Evolutionary conservation across 2,797 vertebrate species (phyloP).

Genomic region (Diglossa cyanea): DNA sequence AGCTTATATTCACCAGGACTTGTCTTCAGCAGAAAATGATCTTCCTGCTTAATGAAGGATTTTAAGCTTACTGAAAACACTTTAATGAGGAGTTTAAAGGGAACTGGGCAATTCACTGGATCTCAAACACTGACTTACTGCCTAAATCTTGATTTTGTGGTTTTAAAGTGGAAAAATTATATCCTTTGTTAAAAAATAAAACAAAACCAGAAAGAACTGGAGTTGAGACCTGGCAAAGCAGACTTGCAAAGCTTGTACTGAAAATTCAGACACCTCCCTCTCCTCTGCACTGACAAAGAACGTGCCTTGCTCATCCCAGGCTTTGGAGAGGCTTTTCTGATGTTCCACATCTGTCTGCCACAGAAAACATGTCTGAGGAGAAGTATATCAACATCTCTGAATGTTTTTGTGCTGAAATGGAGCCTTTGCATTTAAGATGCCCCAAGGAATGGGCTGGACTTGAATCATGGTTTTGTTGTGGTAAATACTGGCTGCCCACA

Average conservation of each 20-base stretch:
- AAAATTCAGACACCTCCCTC: background rate
- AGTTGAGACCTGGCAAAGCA: background rate
- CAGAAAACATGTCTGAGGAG: background rate
- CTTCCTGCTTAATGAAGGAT: background rate
- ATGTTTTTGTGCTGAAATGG: background rate
- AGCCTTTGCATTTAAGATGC: background rate
- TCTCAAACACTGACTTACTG: background rate
- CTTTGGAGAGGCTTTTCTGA: background rate
- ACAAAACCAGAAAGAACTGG: background rate
- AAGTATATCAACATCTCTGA: background rate
- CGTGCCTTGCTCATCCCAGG: background rate
- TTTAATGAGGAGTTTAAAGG: background rate
- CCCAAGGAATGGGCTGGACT: background rate
- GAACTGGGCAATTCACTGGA: background rate
- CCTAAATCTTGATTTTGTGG: background rate
- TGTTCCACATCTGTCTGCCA: background rate
- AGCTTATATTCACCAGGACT: background rate
- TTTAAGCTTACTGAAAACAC: constrained; percentile 8
- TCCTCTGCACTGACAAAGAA: background rate
- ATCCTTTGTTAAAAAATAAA: background rate
- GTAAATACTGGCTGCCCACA: background rate
- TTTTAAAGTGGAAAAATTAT: background rate
- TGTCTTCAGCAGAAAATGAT: constrained; percentile 8
- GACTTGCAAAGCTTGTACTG: background rate
- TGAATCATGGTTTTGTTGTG: background rate